Conservation (phyloP, 2,888 invertebrate genomes). For the Hololepta plana region DNA sequence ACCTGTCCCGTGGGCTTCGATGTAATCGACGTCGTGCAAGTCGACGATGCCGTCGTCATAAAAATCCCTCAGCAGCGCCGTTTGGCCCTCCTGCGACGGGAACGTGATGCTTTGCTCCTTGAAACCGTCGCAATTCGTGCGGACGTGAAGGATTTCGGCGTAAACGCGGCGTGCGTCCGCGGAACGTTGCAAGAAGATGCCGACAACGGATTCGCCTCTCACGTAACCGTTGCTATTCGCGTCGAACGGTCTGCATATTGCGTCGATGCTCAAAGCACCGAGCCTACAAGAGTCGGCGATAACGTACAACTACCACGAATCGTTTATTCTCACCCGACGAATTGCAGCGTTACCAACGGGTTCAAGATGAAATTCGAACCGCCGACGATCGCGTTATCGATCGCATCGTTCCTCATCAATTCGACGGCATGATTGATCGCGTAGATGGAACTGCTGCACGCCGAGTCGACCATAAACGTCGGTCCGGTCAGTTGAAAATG, state of each 20-base stretch:
- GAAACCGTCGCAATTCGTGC: conserved; percentile 36
- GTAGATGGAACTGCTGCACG: conserved; percentile 77
- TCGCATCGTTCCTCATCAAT: conserved; percentile 55
- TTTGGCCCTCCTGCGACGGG: conserved; percentile 16
- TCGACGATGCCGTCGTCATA: conserved; percentile 30
- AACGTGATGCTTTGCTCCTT: conserved; percentile 17
- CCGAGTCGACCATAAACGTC: conserved; percentile 76
- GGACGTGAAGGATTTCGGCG: too few relatives aligned
- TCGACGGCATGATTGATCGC: conserved; percentile 53
- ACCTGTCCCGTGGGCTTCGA: conserved; percentile 24
- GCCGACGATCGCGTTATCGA: conserved; percentile 74
- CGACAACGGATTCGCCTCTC: too few relatives aligned
- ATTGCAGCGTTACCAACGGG: conserved; percentile 72
- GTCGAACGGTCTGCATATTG: too few relatives aligned
- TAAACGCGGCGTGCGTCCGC: conserved; percentile 26
- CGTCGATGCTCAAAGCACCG: too few relatives aligned
- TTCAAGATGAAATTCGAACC: conserved; percentile 68
- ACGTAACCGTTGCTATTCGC: too few relatives aligned
- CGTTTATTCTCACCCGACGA: conserved; percentile 37
- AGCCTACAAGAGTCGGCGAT: too few relatives aligned
- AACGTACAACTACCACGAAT: too few relatives aligned
- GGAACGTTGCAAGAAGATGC: conserved; percentile 26
- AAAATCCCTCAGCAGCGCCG: conserved; percentile 29
- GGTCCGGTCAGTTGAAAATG: conserved; percentile 76
- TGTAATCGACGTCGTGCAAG: conserved; percentile 21